Percentiles rank a stretch among this genome's conserved stretches.
Conservation (phyloP, 2,797 vertebrate species). For the Silurus aristotelis region DNA sequence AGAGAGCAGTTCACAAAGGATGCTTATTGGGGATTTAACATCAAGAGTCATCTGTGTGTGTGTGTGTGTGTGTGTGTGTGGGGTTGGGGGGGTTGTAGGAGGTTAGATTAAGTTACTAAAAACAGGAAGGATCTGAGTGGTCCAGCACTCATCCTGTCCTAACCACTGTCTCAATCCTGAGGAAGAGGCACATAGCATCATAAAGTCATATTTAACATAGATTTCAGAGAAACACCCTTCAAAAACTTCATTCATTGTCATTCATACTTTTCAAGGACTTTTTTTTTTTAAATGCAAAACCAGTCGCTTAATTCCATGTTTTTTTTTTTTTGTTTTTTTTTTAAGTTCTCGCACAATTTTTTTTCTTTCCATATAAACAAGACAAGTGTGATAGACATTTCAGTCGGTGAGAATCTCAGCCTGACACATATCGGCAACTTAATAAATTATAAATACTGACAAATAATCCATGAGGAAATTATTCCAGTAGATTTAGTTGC, state of each 20-base stretch:
- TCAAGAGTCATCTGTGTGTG: conserved; percentile 43
- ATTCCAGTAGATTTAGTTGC: conserved; percentile 56
- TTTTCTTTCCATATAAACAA: conserved; percentile 12
- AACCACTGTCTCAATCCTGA: conserved; percentile 31
- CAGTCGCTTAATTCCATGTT: conserved; percentile 22
- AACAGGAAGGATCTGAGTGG: conserved; percentile 53
- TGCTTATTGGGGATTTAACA: conserved; percentile 57
- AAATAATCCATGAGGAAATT: conserved; percentile 57
- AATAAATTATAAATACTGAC: conserved; percentile 57
- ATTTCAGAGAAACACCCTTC: conserved; percentile 31
- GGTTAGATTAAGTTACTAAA: conserved; percentile 55
- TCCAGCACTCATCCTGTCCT: conserved; percentile 29
- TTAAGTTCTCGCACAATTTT: conserved; percentile 10
- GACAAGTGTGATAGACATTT: conserved; percentile 31
- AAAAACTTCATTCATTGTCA: conserved; percentile 4
- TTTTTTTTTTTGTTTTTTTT: conserved; percentile 33
- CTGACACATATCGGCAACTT: conserved; percentile 51
- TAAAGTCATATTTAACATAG: conserved; percentile 48
- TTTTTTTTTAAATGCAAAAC: conserved; percentile 48
- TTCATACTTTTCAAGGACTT: conserved; percentile 49
- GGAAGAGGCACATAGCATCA: conserved; percentile 46
- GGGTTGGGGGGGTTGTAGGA: background rate
- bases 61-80: conserved; percentile 9
- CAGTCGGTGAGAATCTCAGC: conserved; percentile 29
- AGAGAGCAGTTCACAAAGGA: conserved; percentile 63